Conservation (phyloP, 2,888 invertebrate species). For the Eilema caniola region DNA sequence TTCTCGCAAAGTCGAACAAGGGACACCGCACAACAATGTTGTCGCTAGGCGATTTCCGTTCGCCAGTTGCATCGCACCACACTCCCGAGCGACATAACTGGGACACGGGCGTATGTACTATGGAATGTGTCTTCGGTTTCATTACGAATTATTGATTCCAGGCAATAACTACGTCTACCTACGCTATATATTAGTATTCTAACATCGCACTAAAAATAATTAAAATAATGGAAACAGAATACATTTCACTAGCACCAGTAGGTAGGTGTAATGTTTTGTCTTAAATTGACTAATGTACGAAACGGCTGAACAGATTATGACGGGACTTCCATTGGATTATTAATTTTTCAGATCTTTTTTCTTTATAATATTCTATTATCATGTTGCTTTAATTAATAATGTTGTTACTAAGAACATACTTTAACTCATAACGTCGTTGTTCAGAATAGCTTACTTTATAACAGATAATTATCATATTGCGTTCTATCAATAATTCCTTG, state of each 20-base stretch:
- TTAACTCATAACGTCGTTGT: too few relatives aligned
- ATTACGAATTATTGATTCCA: not conserved
- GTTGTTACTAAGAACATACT: too few relatives aligned
- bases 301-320: not conserved
- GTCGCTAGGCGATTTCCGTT: conserved; percentile 84
- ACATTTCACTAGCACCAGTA: too few relatives aligned
- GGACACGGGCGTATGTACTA: conserved; percentile 67
- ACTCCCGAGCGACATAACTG: conserved; percentile 75
- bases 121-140: not conserved
- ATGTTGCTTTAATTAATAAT: too few relatives aligned
- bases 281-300: too few relatives aligned
- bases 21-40: conserved; percentile 80
- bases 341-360: too few relatives aligned
- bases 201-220: not conserved
- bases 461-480: too few relatives aligned
- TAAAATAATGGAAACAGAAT: not conserved
- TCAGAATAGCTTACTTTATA: too few relatives aligned
- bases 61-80: conserved; percentile 67
- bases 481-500: too few relatives aligned
- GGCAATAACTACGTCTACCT: not conserved
- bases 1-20: conserved; percentile 54
- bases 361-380: too few relatives aligned
- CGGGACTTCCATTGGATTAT: not conserved
- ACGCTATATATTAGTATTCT: not conserved
- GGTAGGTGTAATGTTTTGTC: too few relatives aligned